Evolutionary conservation across 2,113 vertebrate species (phyloP).

Genomic region (Jaculus jaculus): DNA sequence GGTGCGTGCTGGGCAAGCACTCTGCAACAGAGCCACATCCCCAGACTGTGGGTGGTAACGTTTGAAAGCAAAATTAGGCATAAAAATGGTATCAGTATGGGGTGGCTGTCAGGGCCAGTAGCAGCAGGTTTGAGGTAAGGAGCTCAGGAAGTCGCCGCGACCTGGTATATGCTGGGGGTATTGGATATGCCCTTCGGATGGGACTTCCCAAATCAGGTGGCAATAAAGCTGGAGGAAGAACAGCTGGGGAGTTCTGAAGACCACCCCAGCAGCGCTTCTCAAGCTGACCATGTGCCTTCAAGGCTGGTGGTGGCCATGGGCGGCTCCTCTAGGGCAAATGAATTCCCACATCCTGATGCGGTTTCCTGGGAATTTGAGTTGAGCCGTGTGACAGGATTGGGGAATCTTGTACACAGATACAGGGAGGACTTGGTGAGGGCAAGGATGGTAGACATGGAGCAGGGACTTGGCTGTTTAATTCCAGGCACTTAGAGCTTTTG

Average conservation of each 20-base stretch:
- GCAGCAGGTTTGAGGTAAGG: not conserved
- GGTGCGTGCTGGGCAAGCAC: too few relatives aligned
- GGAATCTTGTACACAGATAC: not conserved
- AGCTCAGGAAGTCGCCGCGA: not conserved
- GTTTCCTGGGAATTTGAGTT: not conserved
- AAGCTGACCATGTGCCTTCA: not conserved
- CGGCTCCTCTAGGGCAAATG: not conserved
- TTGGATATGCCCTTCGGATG: not conserved
- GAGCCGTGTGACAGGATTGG: not conserved
- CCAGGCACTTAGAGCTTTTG: not conserved
- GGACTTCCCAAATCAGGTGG: not conserved
- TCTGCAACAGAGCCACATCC: too few relatives aligned
- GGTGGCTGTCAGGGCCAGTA: not conserved
- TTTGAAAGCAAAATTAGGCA: not conserved
- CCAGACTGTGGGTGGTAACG: too few relatives aligned
- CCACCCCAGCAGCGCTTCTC: fast-evolving
- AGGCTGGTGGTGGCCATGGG: not conserved
- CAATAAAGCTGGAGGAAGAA: not conserved
- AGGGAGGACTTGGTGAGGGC: not conserved
- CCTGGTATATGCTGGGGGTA: too few relatives aligned
- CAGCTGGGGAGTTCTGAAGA: not conserved
- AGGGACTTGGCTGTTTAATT: not conserved
- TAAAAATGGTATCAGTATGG: not conserved
- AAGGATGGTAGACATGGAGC: not conserved
- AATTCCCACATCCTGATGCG: not conserved